Base-by-base conservation (phyloP, 2,113 vertebrate genomes). In the Sapayoa aenigma region DNA sequence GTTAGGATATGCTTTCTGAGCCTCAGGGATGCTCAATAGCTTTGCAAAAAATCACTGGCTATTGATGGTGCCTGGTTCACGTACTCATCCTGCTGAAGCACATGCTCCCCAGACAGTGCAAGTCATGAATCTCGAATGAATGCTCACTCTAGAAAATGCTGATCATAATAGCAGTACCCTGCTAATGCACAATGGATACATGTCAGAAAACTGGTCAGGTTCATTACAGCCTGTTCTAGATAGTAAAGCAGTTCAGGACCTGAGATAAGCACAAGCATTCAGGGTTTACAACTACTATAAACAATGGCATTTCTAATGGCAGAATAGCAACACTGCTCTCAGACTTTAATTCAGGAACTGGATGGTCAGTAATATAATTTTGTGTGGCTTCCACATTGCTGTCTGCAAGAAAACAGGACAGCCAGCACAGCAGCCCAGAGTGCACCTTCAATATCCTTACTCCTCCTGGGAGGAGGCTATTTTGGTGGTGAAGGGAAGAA, bases 231-330 rank as follows among this genome's bases (percentile, higher is more conserved):
- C 41, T 75, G 12, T 71, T 77, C 60, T 44, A 81, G 65, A 33
- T 33, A 59, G 35, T 8, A 35, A 53, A 35, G 42, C 1, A 3
- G 8, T 55, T 77, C 37, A 77, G 41, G 30, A 78, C 12, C 39
- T 41, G 50, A 42, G 55, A 55, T 22, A 84, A 74, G 33, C 33
- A 37, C 47, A 50, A 39, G 9, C 11, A 47, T 67, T 94, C n/a
- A 27, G 55, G 39, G 4, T 62, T 79, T 85, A 37, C 15, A 65
- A 15, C 39, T 23, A 11, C 42, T 89, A 5, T 47, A 28, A 71
- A 30, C 0, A 0, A 33, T 19, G 31, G 19, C 62, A 27, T 12
- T 66, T 71, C 18, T 33, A 50, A 42, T 14, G 24, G 39, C 28
- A 25, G 15, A 44, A 56, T 11, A 47, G 37, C 82, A 93, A 11